Conservation (phyloP, 2,113 vertebrate genomes). For the Pygoscelis adeliae region DNA sequence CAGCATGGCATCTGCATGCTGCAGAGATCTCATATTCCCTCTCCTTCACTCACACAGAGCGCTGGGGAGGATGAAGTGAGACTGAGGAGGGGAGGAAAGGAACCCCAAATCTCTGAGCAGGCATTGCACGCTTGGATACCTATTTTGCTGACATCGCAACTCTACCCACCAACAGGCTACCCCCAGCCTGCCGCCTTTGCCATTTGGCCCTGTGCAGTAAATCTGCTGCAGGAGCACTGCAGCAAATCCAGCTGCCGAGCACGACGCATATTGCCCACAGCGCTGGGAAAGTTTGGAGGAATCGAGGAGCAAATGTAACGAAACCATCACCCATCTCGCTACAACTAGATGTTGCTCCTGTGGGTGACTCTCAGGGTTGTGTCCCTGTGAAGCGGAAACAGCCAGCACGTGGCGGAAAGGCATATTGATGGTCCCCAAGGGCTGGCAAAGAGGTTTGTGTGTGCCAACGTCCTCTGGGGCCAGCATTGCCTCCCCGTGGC, state of each 20-base stretch:
- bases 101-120: neutral
- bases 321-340: fast-evolving
- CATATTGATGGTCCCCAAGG: fast-evolving
- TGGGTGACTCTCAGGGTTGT: neutral
- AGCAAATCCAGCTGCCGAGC: neutral
- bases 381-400: neutral
- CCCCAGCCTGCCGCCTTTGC: neutral
- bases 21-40: neutral
- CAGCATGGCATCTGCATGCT: neutral
- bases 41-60: neutral
- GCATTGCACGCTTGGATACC: neutral
- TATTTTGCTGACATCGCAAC: neutral
- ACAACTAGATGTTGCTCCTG: neutral
- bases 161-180: neutral
- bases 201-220: neutral
- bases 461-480: neutral
- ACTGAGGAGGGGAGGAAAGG: neutral
- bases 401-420: fast-evolving
- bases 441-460: neutral
- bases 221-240: neutral
- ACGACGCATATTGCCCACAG: fast-evolving
- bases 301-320: fast-evolving
- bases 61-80: neutral
- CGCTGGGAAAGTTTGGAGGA: neutral
- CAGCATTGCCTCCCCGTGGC: neutral